Base-by-base conservation (phyloP, 37 sponge, comb jelly and placozoan genomes). In the Tethya wilhelma region DNA sequence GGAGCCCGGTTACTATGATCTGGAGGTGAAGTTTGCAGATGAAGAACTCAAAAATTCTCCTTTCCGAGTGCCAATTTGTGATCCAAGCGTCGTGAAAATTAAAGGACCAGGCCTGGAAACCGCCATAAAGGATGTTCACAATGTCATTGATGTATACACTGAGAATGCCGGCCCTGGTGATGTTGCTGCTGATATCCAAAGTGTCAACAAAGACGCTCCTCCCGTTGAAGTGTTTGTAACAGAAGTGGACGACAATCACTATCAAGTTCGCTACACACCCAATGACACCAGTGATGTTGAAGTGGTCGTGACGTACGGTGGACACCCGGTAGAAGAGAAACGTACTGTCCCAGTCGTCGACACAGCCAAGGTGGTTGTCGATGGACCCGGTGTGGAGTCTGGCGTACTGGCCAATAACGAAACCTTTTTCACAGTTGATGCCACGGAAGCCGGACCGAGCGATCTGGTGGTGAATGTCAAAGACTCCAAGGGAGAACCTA, bases 311-410 rank as follows among this genome's bases (percentile, higher is more conserved):
- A 76, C 31, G 0, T 78, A 64, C 40, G 73, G 68, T 71, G 89
- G 84, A 2, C 1, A 66, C 38, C 89, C 89, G 20, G 83, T 89
- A 4, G 73, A 38, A n/a, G 59, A 77, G 8, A 70, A 63, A 32
- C 14, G 22, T 11, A 41, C 40, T 14, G 33, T 91, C 0, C 69
- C 81, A 5, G 74, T 83, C 20, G 17, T 34, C 0, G 93, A 98
- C 69, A 84, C 86, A 14, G 77, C 78, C 39, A 90, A 86, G 67
- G 89, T 91, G 42, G 85, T 81, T 39, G 90, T 91, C 26, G 73
- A 82, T 39, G 98, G 98, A 31, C 96, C 96, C 42, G 99, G 99
- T 7, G 46, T 98, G 39, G 84, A 96, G 29, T 38, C 71, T 1
- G 97, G 94, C 0, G 55, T 87, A 8, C 26, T 79, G 14, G 89